Conservation (phyloP, 2,797 vertebrate genomes). For the Carcharodon carcharias region DNA sequence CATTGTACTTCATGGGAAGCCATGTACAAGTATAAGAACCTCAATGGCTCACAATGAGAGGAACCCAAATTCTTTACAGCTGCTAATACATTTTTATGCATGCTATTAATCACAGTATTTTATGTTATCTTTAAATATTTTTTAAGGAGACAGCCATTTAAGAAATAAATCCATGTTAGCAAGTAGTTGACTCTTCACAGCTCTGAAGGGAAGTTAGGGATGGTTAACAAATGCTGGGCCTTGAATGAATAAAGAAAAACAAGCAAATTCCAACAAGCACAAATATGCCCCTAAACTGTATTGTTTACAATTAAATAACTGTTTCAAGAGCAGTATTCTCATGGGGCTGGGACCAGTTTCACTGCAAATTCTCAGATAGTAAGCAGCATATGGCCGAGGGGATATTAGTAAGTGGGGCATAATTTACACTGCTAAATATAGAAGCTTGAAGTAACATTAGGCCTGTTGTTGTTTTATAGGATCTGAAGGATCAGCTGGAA, state of each 20-base stretch:
- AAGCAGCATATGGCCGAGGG: not conserved
- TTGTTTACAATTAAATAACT: not conserved
- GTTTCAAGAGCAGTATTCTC: not conserved
- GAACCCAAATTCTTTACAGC: not conserved
- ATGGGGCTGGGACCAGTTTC: not conserved
- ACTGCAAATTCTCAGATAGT: not conserved
- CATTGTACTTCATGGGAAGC: not conserved
- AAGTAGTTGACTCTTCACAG: not conserved
- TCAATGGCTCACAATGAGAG: not conserved
- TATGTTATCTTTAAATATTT: no score
- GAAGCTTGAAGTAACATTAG: not conserved
- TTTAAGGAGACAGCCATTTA: not conserved
- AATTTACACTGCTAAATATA: not conserved
- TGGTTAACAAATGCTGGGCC: no score
- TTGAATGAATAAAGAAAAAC: no score
- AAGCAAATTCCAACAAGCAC: no score
- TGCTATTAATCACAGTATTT: not conserved
- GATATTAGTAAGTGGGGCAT: not conserved
- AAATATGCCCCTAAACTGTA: not conserved
- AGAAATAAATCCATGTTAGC: not conserved
- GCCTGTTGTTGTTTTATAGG: not conserved
- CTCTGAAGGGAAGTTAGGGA: no score
- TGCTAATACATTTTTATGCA: not conserved
- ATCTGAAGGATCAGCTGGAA: not conserved
- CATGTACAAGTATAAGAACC: not conserved